These are phyloP conservation scores for Erpetoichthys calabaricus DNA, from an alignment of 2,797 vertebrate genomes.

Conservation along the genomic window DNA sequence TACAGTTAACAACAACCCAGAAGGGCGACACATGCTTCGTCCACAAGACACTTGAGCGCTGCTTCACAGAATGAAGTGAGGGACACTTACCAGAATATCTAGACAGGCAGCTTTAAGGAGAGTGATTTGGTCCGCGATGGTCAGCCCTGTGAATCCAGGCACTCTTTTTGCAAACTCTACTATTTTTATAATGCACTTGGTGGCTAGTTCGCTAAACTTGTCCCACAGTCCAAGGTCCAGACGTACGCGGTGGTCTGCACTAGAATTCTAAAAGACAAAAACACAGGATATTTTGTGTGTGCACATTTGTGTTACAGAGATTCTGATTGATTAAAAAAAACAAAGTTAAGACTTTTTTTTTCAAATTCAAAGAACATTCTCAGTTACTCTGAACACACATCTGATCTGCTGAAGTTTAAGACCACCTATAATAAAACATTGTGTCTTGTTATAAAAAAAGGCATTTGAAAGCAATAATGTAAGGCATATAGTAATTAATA, in stretches of 20 bases:
- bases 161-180: constrained; percentile 90
- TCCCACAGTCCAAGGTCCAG: constrained; percentile 89
- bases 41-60: too few relatives aligned
- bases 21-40: too few relatives aligned
- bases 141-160: constrained; percentile 81
- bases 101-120: constrained; percentile 87
- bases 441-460: too few relatives aligned
- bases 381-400: too few relatives aligned
- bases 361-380: too few relatives aligned
- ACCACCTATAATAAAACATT: too few relatives aligned
- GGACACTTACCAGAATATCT: constrained; percentile 77
- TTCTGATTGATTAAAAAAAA: constrained; percentile 18
- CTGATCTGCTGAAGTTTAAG: too few relatives aligned
- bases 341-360: background rate
- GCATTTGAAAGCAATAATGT: too few relatives aligned
- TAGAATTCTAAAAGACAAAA: constrained; percentile 61
- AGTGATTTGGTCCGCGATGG: constrained; percentile 89
- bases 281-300: constrained; percentile 1
- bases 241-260: constrained; percentile 79
- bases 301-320: constrained; percentile 3
- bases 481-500: too few relatives aligned
- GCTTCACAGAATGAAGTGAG: constrained; percentile 1
- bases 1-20: too few relatives aligned
- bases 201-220: constrained; percentile 92
- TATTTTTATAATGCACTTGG: constrained; percentile 95